Evolutionary conservation across 2,113 vertebrate genomes (phyloP).

Genomic region (Piprites chloris): DNA sequence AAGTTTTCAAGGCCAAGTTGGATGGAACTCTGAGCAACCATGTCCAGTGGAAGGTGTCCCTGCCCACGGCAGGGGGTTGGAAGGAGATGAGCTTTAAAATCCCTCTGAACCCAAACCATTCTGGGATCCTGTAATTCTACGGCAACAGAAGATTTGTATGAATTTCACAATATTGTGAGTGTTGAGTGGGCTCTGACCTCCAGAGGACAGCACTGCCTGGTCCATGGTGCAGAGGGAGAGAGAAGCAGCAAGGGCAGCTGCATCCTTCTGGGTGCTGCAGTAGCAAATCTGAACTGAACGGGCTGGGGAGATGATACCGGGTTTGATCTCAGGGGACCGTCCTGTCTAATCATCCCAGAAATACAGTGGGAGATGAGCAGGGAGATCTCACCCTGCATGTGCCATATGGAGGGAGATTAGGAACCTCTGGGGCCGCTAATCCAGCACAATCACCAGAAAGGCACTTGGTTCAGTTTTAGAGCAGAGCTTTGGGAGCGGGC

Average conservation of each 20-base stretch:
- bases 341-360: not conserved
- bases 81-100: not conserved
- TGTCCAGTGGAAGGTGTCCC: not conserved
- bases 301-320: not conserved
- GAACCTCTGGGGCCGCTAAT: slow-evolving; percentile 11
- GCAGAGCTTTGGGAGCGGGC: not conserved
- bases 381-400: not conserved
- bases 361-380: not conserved
- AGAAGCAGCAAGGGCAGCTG: not conserved
- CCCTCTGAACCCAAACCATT: not conserved
- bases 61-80: not conserved
- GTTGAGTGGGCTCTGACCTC: fast-evolving
- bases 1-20: not conserved
- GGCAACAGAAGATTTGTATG: fast-evolving
- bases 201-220: not conserved
- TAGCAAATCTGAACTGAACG: not conserved
- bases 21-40: not conserved
- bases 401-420: slow-evolving; percentile 27
- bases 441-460: not conserved
- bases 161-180: fast-evolving
- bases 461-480: not conserved
- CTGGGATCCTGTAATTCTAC: not conserved
- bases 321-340: not conserved
- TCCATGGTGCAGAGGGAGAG: not conserved
- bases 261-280: not conserved